Evolutionary conservation across 2,113 vertebrate species (phyloP), one percentile per base, ranked within the genome.

Genomic region (Archocentrus centrarchus): DNA sequence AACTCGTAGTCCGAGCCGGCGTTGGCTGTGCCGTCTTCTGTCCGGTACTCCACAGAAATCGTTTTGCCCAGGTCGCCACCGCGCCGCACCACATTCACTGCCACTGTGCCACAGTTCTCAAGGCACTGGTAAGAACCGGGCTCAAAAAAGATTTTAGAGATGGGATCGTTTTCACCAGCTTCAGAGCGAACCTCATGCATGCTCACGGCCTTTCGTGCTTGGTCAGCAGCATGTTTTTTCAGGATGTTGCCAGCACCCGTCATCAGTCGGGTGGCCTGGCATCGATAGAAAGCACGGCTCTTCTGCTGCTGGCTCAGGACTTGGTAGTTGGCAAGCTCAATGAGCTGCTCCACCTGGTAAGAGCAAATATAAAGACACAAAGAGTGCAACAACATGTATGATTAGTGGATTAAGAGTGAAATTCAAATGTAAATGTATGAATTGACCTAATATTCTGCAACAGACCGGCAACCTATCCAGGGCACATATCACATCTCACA

Each of bases 221-320:
- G 98, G 88, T 99, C 98, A 1, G 98, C 98, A 0, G 98, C 98
- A 0, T 99, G 98, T 70, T 98, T 97, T 94, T 99, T 99, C 89
- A 99, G 91, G 91, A 99, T 99, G 94, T 99, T 99, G 80, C 98
- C 98, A 0, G 98, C 98, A 1, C 98, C 98, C 0, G 98, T 99
- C 98, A 99, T 99, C 70, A 99, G 96, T 32, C 98, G 95, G 30
- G 98, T 99, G 59, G 98, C 98, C 91, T 99, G 98, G 94, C 99
- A 99, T 6, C 98, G 97, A 73, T 99, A 99, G 91, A 99, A 99
- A 4, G 98, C 98, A 1, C 98, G 96, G 86, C 98, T 99, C 92
- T 99, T 99, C 92, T 99, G 97, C 90, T 99, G 98, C 89, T 99
- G 98, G 94, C 98, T 99, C 84, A 99, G 95, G n/a, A 99, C 98